Conservation (phyloP, 2,797 vertebrate species). For the Phrynocephalus forsythii region DNA sequence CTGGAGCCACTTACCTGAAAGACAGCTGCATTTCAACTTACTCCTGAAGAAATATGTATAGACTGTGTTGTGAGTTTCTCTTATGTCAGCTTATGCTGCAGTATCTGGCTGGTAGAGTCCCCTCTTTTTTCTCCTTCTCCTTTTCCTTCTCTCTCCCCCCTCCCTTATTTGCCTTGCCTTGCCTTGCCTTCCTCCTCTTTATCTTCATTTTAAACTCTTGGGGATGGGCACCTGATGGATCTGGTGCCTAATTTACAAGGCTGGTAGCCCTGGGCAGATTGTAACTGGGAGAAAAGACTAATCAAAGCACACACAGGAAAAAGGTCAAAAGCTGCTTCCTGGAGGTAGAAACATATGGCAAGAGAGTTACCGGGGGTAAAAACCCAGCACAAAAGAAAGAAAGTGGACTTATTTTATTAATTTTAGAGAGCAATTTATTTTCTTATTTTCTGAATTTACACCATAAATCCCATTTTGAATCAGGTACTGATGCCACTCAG, state of each 20-base stretch:
- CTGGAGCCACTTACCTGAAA: not conserved
- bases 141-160: too few relatives aligned
- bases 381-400: not conserved
- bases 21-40: not conserved
- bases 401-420: not conserved
- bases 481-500: not conserved
- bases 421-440: not conserved
- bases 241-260: slow-evolving; percentile 23
- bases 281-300: slow-evolving; percentile 25
- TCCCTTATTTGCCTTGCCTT: not conserved
- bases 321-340: slow-evolving; percentile 29
- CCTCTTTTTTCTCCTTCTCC: not conserved
- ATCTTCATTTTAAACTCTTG: not conserved
- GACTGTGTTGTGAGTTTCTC: not conserved
- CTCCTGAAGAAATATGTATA: not conserved
- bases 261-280: slow-evolving; percentile 26
- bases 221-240: slow-evolving; percentile 18
- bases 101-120: not conserved
- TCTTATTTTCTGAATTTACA: not conserved
- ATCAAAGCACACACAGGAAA: slow-evolving; percentile 22
- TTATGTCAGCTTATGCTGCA: not conserved
- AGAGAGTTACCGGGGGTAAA: not conserved
- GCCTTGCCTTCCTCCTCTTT: rapidly evolving
- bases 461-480: not conserved
- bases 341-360: slow-evolving; percentile 11